These are phyloP conservation scores for Dasyprocta punctata DNA, from an alignment of 2,113 vertebrate genomes.

Conservation along the genomic window DNA sequence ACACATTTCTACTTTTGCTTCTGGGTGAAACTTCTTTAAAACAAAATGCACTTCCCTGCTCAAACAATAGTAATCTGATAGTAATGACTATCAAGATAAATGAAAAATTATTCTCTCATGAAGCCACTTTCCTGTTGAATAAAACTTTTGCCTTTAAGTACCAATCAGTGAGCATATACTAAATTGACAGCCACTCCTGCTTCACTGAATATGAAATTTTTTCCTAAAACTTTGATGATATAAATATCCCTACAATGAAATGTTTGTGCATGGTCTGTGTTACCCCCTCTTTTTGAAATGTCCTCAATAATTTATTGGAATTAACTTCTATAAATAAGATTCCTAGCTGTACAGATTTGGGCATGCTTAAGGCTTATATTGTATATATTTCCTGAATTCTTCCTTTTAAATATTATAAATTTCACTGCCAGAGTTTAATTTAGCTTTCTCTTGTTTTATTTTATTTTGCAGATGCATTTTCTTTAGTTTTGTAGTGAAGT, in stretches of 20 bases:
- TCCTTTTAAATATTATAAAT: constrained; percentile 29
- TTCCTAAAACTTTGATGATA: not conserved
- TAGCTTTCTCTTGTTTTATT: not conserved
- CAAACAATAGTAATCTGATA: constrained; percentile 6
- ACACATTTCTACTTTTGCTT: not conserved
- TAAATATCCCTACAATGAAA: constrained; percentile 11
- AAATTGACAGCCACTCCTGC: not conserved
- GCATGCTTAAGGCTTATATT: not conserved
- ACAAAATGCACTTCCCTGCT: not conserved
- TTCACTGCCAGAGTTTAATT: not conserved
- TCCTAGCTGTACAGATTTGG: not conserved
- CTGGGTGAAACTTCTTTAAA: constrained; percentile 25
- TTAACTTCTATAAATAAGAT: constrained; percentile 7
- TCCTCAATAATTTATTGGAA: not conserved
- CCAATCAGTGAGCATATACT: not conserved
- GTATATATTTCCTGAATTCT: not conserved
- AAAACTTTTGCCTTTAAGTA: not conserved
- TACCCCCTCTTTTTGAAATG: not conserved
- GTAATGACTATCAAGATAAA: not conserved
- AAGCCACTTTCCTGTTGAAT: not conserved
- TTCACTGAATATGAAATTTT: not conserved
- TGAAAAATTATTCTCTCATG: not conserved
- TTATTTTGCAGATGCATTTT: not conserved
- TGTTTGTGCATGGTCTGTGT: not conserved
- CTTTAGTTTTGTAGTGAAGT: not conserved